Evolutionary conservation across 2,797 vertebrate genomes (phyloP), one percentile per base, ranked within the genome.

Genomic region (Columba guinea): DNA sequence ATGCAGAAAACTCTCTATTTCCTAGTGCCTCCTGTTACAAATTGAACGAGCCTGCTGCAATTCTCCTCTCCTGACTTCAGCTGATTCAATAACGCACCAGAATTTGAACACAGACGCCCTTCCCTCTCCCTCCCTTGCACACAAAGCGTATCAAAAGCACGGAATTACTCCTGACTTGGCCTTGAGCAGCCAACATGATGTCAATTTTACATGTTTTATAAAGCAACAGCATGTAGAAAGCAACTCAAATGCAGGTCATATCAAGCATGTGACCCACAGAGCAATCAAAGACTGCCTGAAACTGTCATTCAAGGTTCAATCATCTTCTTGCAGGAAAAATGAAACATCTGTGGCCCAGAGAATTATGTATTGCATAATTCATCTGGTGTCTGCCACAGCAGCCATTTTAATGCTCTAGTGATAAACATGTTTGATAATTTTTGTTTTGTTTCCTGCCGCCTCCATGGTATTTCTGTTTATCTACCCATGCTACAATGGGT

Each of bases 221-320:
- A 94, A 97, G 75, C 79, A 93, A 87, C 67, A 95, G 94, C 88
- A 78, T 91, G 94, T 90, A 92, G 93, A 95, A 95, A 96, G 93
- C 91, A 94, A 91, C 96, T 95, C 86, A 95, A 97, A 97, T 96
- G 93, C 96, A 97, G 97, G 97, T 85, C 91, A 95, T 88, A 94
- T 90, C 93, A 82, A 95, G 86, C 93, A 96, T 94, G 85, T 90
- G 97, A 95, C 95, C 95, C 87, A 91, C 74, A 56, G 75, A 95
- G 90, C 94, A 96, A 96, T 96, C 96, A 96, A 92, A 96, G 95
- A 91, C 94, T 93, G 96, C 91, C 96, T 97, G 93, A 70, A 97
- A 94, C 96, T 86, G 93, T 97, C 97, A 97, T 91, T 97, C 95
- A 97, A 97, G 91, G 93, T 96, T 96, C 91, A 93, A 95, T 95